These are phyloP conservation scores for Patiria pectinifera DNA, from an alignment of 53 echinoderm and acorn worm species.

Conservation along the genomic window DNA sequence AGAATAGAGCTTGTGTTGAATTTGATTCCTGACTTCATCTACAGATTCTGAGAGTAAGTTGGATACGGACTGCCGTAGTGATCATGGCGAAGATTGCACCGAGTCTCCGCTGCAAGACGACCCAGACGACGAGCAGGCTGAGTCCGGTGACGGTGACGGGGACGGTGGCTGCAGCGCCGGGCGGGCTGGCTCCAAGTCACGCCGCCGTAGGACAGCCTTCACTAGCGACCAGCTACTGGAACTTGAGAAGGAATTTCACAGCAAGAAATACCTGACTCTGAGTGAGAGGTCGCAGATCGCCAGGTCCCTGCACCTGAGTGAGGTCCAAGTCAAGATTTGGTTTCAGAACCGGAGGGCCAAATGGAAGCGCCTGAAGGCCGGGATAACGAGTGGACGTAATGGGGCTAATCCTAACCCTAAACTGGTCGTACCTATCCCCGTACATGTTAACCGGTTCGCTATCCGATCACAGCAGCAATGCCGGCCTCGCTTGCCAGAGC, in stretches of 20 bases:
- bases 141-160: constrained; percentile 59
- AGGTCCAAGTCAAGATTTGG: constrained; percentile 93
- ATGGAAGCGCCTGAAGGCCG: constrained; percentile 90
- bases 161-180: constrained; percentile 54
- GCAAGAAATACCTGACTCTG: constrained; percentile 89
- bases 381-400: constrained; percentile 71
- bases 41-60: constrained; percentile 63
- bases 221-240: constrained; percentile 91
- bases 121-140: constrained; percentile 60
- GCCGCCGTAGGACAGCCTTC: constrained; percentile 88
- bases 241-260: constrained; percentile 88
- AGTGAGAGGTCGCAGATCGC: constrained; percentile 92
- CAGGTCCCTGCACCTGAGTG: constrained; percentile 80
- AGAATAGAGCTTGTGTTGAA: not conserved
- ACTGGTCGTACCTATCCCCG: constrained; percentile 87
- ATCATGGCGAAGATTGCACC: constrained; percentile 47
- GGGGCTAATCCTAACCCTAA: constrained; percentile 80
- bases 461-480: constrained; percentile 88
- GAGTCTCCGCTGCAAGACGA: constrained; percentile 64
- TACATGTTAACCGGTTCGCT: constrained; percentile 89
- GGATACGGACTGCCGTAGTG: constrained; percentile 48
- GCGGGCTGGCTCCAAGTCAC: constrained; percentile 67
- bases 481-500: constrained; percentile 82
- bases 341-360: constrained; percentile 92
- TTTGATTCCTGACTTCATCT: not conserved